These are phyloP conservation scores for Holacanthus passer DNA, from an alignment of 2,113 vertebrate genomes.

Conservation along the genomic window DNA sequence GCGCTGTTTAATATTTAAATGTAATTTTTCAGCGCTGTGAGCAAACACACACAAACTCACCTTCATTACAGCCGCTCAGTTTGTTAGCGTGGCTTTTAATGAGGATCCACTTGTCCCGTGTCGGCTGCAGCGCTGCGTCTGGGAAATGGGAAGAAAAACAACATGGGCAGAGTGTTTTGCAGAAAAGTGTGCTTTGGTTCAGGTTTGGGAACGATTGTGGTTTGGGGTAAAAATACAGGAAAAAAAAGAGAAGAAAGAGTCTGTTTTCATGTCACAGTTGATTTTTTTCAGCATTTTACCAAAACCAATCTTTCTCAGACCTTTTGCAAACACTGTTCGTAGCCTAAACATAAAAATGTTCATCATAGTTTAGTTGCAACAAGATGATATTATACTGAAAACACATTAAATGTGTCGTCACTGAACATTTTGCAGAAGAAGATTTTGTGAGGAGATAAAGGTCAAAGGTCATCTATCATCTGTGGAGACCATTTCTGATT, in stretches of 20 bases:
- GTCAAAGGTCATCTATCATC: not conserved
- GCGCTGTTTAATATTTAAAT: constrained; percentile 31
- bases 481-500: not conserved
- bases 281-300: too few relatives aligned
- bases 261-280: not conserved
- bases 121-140: not conserved
- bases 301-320: not conserved
- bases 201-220: not conserved
- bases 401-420: not conserved
- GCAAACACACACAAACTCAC: not conserved
- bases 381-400: not conserved
- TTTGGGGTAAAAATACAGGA: not conserved
- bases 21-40: not conserved
- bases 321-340: not conserved
- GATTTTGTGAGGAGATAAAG: not conserved
- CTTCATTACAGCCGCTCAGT: not conserved
- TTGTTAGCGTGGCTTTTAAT: not conserved
- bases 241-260: too few relatives aligned
- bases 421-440: not conserved
- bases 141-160: not conserved
- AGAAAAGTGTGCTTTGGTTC: not conserved
- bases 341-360: not conserved
- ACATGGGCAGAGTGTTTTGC: not conserved
- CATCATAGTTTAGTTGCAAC: not conserved
- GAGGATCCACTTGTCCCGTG: not conserved